Percentiles rank a stretch among this genome's conserved stretches.
Evolutionary conservation across 2,113 vertebrate species (phyloP).

Genomic region (Trichechus manatus): DNA sequence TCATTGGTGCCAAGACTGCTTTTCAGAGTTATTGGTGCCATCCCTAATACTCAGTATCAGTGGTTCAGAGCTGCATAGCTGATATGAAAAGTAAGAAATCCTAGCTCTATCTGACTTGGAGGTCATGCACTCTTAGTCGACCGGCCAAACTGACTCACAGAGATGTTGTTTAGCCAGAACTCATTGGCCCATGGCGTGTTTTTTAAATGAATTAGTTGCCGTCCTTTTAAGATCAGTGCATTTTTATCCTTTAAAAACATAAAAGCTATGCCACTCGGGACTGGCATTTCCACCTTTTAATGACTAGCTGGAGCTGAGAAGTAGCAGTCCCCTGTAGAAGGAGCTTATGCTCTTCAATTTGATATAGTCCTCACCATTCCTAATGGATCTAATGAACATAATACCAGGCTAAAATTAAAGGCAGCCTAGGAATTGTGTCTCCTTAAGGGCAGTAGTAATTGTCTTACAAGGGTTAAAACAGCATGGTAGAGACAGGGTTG

Average conservation of each 20-base stretch:
- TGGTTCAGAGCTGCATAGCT: not conserved
- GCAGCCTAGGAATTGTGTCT: not conserved
- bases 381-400: not conserved
- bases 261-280: not conserved
- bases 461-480: not conserved
- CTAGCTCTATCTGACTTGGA: not conserved
- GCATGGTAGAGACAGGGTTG: not conserved
- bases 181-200: not conserved
- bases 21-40: not conserved
- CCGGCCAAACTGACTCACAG: not conserved
- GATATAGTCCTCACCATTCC: not conserved
- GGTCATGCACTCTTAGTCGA: not conserved
- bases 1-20: not conserved
- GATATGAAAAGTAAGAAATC: not conserved
- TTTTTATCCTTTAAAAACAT: not conserved
- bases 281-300: not conserved
- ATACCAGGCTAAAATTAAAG: not conserved
- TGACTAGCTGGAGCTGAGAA: not conserved
- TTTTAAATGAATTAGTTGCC: constrained; percentile 21
- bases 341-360: not conserved
- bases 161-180: not conserved
- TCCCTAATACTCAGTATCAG: not conserved
- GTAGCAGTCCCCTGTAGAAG: not conserved
- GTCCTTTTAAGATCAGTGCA: not conserved
- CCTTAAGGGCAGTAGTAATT: not conserved